Conservation (phyloP, 2,797 vertebrate genomes). For the Epinephelus malabaricus region DNA sequence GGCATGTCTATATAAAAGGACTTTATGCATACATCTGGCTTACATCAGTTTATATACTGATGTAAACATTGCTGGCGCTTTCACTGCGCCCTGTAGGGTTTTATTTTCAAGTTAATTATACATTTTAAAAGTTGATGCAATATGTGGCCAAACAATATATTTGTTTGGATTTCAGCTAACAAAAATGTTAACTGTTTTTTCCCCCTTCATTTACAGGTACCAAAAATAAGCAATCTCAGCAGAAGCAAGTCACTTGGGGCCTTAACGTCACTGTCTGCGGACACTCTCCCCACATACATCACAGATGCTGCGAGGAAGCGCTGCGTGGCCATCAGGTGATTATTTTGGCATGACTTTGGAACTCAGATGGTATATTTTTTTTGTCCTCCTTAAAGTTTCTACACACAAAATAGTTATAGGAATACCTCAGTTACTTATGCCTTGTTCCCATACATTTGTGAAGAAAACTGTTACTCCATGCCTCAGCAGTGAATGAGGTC, state of each 20-base stretch:
- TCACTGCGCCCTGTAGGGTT: background rate
- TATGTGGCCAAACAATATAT: background rate
- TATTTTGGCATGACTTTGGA: background rate
- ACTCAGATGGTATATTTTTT: background rate
- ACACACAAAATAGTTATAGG: background rate
- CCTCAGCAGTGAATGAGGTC: too few relatives aligned
- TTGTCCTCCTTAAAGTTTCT: background rate
- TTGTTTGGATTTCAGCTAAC: conserved; percentile 7
- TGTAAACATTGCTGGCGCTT: background rate
- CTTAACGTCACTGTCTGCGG: conserved; percentile 90
- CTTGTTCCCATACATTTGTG: too few relatives aligned
- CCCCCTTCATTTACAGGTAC: conserved; percentile 74
- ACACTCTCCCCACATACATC: conserved; percentile 94
- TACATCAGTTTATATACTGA: background rate
- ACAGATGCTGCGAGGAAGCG: conserved; percentile 92
- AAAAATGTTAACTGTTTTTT: background rate
- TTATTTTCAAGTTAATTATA: background rate
- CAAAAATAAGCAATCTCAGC: conserved; percentile 70
- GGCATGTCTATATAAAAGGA: background rate
- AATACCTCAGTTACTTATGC: too few relatives aligned
- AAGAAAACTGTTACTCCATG: too few relatives aligned
- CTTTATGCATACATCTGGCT: background rate
- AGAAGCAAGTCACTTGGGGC: conserved; percentile 88
- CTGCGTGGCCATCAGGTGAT: conserved; percentile 91
- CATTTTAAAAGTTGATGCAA: background rate